Conservation (phyloP, 2,888 invertebrate species). For the Stegana nigrithorax region DNA sequence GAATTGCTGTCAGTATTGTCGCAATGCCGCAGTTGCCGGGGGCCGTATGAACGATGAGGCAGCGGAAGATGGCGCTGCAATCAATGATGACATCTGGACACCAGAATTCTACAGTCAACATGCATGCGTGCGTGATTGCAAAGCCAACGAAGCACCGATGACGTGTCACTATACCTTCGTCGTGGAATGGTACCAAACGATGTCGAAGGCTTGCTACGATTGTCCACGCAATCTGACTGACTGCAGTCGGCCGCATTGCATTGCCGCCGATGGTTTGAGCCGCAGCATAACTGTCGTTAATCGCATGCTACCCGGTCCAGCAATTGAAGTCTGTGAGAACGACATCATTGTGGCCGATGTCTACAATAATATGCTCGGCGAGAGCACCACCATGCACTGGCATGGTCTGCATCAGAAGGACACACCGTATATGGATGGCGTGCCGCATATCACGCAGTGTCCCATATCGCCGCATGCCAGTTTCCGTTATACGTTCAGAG, state of each 20-base stretch:
- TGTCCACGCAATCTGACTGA: conserved; percentile 83
- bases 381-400: conserved; percentile 91
- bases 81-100: conserved; percentile 50
- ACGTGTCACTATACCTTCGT: conserved; percentile 74
- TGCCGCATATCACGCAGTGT: conserved; percentile 87
- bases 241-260: conserved; percentile 83
- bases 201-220: conserved; percentile 89
- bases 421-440: conserved; percentile 90
- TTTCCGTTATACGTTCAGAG: conserved; percentile 81
- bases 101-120: conserved; percentile 62
- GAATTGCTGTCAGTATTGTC: conserved; percentile 64
- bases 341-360: conserved; percentile 87
- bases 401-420: conserved; percentile 86
- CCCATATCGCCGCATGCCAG: conserved; percentile 81
- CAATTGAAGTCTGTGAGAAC: conserved; percentile 88
- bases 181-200: conserved; percentile 83
- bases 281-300: conserved; percentile 84
- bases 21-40: background rate
- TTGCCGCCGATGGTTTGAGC: conserved; percentile 84
- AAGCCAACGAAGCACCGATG: conserved; percentile 70
- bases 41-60: background rate
- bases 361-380: conserved; percentile 81
- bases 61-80: conserved; percentile 17
- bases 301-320: conserved; percentile 88
- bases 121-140: conserved; percentile 76